Base-by-base conservation (phyloP, 2,113 vertebrate genomes). In the Ifrita kowaldi region DNA sequence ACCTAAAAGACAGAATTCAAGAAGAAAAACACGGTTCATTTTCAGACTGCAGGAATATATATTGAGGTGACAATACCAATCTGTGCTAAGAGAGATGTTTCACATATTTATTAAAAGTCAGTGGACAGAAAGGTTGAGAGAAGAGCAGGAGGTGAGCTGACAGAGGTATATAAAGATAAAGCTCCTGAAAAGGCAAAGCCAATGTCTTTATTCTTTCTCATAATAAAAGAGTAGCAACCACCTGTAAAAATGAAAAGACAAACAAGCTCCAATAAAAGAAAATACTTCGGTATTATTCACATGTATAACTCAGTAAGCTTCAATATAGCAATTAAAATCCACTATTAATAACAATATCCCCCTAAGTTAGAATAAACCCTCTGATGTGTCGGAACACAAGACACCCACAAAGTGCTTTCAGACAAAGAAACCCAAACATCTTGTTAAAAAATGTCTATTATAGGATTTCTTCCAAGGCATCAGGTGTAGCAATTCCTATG, bases 21-120 rank as follows among this genome's bases (percentile, higher is more conserved):
- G 80, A 55, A 68, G 53, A 42, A 87, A 79, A 93, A 91, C 85
- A 67, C 42, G 70, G 59, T 22, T 94, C 82, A 86, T 90, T 81
- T 94, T 86, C 82, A 70, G 35, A 53, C 83, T 41, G 91, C 85
- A 80, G 79, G 70, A 83, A 91, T 83, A 83, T 80, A 91, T 95
- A 96, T 90, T 91, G 82, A 93, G 87, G 91, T 94, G 90, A 94
- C 95, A 95, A 70, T 90, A 90, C 79, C 87, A 80, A 90, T 90
- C 95, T 88, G 75, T 88, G 88, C 85, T 92, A 88, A 85, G 87
- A 95, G 90, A 95, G 95, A 94, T 95, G 95, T 96, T 96, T 96
- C 92, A 95, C 90, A 90, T 90, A 94, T 95, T 90, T 94, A 94
- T 95, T 95, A 96, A 92, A 97, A 94, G 90, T 81, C 92, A 91